A percentile compares a stretch with the other conserved stretches of the same genome.
These are phyloP conservation scores for Sula dactylatra DNA, from an alignment of 2,113 vertebrate genomes.

Conservation along the genomic window DNA sequence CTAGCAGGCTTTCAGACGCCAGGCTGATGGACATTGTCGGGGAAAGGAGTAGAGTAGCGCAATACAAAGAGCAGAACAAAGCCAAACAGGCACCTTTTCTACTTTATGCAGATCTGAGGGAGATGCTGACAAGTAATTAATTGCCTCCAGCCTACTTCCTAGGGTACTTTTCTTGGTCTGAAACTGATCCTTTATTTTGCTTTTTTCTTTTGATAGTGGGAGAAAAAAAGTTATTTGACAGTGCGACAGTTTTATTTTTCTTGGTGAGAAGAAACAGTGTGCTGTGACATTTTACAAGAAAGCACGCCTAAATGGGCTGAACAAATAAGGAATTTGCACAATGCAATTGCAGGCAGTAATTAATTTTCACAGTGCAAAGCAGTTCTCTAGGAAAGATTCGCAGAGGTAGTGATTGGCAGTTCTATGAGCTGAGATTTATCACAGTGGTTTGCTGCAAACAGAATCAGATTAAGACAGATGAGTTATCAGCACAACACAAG, in stretches of 20 bases:
- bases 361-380: slow-evolving; percentile 25
- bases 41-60: neutral
- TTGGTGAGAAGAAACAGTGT: slow-evolving; percentile 21
- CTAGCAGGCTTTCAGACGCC: neutral
- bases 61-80: slow-evolving; percentile 22
- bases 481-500: neutral
- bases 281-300: slow-evolving; percentile 38
- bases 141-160: slow-evolving; percentile 14
- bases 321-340: slow-evolving; percentile 33
- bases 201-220: neutral
- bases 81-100: slow-evolving; percentile 21
- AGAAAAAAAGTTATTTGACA: slow-evolving; percentile 5
- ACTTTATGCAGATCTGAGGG: slow-evolving; percentile 13
- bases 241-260: slow-evolving; percentile 12
- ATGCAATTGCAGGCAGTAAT: neutral
- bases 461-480: slow-evolving; percentile 17
- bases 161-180: slow-evolving; percentile 9
- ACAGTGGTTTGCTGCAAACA: neutral
- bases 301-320: neutral
- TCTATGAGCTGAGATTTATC: neutral
- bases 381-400: neutral
- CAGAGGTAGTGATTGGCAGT: neutral
- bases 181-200: slow-evolving; percentile 38
- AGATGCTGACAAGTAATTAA: slow-evolving; percentile 44
- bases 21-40: neutral